Conservation (phyloP, 2,888 invertebrate genomes). For the Tethea ocularis region DNA sequence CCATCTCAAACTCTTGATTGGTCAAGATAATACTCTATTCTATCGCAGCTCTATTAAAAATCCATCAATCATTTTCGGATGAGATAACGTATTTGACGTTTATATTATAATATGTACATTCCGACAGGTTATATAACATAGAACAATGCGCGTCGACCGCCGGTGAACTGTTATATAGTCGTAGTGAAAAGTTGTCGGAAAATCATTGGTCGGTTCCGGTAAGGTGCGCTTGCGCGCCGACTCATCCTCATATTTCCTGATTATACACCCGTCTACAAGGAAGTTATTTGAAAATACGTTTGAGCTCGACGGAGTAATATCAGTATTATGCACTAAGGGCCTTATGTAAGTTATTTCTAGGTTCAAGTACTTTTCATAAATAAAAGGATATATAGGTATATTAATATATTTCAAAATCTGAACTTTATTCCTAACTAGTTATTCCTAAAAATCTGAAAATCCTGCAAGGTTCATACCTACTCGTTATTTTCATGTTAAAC, state of each 20-base stretch:
- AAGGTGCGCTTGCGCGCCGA: conserved; percentile 39
- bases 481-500: too few species aligned
- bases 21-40: background rate
- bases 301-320: conserved; percentile 17
- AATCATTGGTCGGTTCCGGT: conserved; percentile 41
- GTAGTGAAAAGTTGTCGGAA: conserved; percentile 23
- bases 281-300: conserved; percentile 35
- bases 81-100: background rate
- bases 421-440: too few species aligned
- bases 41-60: background rate
- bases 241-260: conserved; percentile 52
- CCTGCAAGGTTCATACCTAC: too few species aligned
- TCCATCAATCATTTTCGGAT: conserved; percentile 1
- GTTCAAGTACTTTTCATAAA: background rate
- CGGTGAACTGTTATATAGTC: background rate
- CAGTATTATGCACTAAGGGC: conserved; percentile 1
- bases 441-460: too few species aligned
- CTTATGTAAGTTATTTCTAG: background rate
- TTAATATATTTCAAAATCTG: background rate
- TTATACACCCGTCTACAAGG: conserved; percentile 43
- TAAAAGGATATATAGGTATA: background rate
- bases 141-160: conserved; percentile 2
- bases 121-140: background rate
- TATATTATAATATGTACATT: background rate
- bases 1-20: background rate